phyloP scores from a whole-genome alignment of 2,797 vertebrate species.

The Trachops cirrhosus region DNA sequence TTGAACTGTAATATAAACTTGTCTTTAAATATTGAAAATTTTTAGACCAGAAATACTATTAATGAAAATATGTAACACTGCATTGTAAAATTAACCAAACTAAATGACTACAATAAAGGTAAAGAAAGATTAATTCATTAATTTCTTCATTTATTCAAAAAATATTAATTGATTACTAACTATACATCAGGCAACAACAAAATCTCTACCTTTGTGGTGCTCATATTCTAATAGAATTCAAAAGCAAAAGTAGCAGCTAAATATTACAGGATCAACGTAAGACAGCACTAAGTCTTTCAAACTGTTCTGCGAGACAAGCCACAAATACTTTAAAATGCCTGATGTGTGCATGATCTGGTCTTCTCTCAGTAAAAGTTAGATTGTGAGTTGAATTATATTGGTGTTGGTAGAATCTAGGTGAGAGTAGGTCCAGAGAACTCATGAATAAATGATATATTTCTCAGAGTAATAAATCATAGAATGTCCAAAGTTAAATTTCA shows the following conservation, averaged over 20 bases:
- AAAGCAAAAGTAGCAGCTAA: background rate
- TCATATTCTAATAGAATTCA: background rate
- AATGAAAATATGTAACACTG: background rate
- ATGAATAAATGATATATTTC: background rate
- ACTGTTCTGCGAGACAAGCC: background rate
- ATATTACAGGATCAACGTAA: background rate
- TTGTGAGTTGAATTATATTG: background rate
- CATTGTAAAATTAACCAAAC: background rate
- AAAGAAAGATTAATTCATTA: background rate
- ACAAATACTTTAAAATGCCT: background rate
- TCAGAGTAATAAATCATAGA: background rate
- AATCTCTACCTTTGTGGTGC: background rate
- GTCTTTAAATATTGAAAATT: background rate
- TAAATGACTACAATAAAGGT: background rate
- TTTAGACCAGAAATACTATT: background rate
- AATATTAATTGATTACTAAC: background rate
- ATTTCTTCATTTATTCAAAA: background rate
- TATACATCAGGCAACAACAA: background rate
- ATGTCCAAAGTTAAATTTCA: background rate
- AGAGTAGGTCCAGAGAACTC: background rate
- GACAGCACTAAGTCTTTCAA: background rate
- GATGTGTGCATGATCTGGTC: background rate
- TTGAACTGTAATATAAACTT: slow-evolving; percentile 15
- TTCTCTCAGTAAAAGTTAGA: slow-evolving; percentile 9
- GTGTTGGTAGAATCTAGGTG: background rate